Conservation (phyloP, 2,888 invertebrate genomes). For the Tupiocoris notatus region DNA sequence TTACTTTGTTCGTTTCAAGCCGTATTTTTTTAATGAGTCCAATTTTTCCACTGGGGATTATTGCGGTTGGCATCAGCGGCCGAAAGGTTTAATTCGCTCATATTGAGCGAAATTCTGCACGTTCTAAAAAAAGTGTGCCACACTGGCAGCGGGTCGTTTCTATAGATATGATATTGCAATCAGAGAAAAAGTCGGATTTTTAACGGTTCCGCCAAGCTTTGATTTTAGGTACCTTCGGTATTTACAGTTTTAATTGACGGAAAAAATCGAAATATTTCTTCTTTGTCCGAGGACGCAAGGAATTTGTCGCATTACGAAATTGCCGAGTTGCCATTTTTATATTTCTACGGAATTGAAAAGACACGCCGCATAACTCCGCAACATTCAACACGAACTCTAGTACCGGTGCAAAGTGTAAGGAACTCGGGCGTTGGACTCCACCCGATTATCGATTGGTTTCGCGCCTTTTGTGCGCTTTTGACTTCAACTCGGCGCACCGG, state of each 20-base stretch:
- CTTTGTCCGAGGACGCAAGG: no score
- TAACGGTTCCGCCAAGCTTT: no score
- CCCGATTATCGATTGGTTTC: conserved; percentile 19
- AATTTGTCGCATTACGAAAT: no score
- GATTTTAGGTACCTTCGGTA: no score
- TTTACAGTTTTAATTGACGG: no score
- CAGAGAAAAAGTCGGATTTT: no score
- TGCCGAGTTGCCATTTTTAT: not conserved
- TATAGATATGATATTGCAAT: no score
- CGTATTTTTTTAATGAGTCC: not conserved
- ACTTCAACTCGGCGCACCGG: not conserved
- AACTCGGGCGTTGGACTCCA: not conserved
- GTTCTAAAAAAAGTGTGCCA: not conserved
- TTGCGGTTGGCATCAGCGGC: not conserved
- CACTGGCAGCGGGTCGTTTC: not conserved
- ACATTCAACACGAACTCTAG: not conserved
- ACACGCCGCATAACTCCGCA: not conserved
- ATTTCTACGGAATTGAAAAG: not conserved
- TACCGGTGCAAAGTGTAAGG: conserved; percentile 22
- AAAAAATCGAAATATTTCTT: no score
- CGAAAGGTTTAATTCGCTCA: not conserved
- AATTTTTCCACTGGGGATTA: not conserved
- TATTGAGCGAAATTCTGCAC: not conserved
- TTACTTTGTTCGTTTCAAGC: not conserved
- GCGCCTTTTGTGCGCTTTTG: conserved; percentile 24